Conservation (phyloP, 2,113 vertebrate species). For the Macrotis lagotis region DNA sequence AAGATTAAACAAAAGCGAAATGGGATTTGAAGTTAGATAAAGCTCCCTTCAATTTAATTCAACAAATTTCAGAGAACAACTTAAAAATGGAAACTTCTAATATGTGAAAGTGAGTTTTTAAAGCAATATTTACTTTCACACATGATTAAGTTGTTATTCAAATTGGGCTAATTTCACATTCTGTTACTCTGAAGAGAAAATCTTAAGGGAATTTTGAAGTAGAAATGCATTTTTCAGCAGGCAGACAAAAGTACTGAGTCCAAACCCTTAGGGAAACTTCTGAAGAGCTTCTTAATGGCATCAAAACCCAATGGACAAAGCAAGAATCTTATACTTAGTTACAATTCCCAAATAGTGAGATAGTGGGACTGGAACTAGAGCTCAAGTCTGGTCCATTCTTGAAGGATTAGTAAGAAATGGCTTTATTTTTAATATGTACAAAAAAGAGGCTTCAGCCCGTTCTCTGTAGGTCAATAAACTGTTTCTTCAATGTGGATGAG, state of each 20-base stretch:
- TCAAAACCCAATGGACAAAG: not conserved
- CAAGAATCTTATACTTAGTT: conserved; percentile 41
- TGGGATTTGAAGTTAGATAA: not conserved
- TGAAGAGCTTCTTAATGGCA: conserved; percentile 62
- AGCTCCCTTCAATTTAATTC: not conserved
- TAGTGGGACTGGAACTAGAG: not conserved
- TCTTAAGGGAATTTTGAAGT: conserved; percentile 48
- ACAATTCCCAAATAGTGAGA: conserved; percentile 1
- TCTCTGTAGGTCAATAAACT: not conserved
- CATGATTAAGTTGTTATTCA: conserved; percentile 58
- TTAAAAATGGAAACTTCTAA: conserved; percentile 39
- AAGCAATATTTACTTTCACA: conserved; percentile 50
- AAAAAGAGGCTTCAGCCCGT: not conserved
- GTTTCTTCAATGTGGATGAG: not conserved
- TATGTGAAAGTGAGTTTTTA: conserved; percentile 27
- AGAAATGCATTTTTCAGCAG: conserved; percentile 69
- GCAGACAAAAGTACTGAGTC: conserved; percentile 69
- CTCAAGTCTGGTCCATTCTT: conserved; percentile 17
- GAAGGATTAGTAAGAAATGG: not conserved
- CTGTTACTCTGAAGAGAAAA: conserved; percentile 39
- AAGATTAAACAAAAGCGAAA: not conserved
- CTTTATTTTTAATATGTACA: not conserved
- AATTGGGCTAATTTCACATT: conserved; percentile 37
- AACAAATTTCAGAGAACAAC: conserved; percentile 32
- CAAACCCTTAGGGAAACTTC: conserved; percentile 20